Evolutionary conservation across 2,888 invertebrate genomes (phyloP), one percentile per base, ranked within the genome.

Genomic region (Brenthis hecate): DNA sequence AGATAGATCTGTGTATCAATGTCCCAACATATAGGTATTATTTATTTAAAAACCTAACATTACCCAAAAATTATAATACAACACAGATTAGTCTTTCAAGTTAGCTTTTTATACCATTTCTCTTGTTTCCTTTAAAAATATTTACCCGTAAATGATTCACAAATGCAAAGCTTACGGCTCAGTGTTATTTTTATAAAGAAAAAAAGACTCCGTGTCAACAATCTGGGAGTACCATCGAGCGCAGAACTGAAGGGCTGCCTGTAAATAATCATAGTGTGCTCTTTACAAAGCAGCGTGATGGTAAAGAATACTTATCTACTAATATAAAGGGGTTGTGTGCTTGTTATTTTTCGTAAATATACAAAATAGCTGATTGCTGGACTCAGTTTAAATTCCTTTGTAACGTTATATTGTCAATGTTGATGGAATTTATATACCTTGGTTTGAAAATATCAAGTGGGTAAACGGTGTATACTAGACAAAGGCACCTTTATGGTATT

Each of bases 181-280:
- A 11, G 36, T 43, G 36, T 43, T 43, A 43, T 43, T 11, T 51
- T 51, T n/a, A 51, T 51, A 51, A 51, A 51, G 51, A 3, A 16
- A 53, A 53, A 53, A 53, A 53, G 51, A 53, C 51, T 53, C 51
- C 16, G 51, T 53, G 51, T 53, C 51, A 53, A 53, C 51, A 11
- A 53, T 6, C 16, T 16, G 51, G 11, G 51, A 53, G 51, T 53
- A 53, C 51, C 51, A 53, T 53, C 16, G 51, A 53, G 16, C n/a
- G 51, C 11, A 53, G 51, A 53, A 53, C 51, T 53, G 16, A 16
- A 53, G 51, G 5, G 51, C 51, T 53, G 5, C 16, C 51, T 53
- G 16, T 14, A 16, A 16, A 53, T 53, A 53, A 53, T 51, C 14
- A 51, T 16, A 16, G 51, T 53, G 14, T 16, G 51, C 51, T 16